Conservation (phyloP, 2,797 vertebrate genomes). For the Microchirus variegatus region DNA sequence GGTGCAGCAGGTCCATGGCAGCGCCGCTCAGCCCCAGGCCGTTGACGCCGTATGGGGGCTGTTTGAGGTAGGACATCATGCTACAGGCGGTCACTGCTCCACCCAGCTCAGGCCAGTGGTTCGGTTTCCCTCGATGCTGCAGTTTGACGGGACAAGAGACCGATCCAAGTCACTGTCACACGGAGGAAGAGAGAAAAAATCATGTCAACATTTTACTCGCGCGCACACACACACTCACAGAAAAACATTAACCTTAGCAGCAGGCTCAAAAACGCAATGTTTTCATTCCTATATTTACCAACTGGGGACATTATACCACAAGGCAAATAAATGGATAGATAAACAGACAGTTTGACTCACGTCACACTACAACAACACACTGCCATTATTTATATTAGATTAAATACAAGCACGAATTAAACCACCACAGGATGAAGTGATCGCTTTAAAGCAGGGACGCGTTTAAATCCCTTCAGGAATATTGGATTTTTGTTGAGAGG, state of each 20-base stretch:
- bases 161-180: conserved; percentile 63
- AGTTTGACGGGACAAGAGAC: conserved; percentile 79
- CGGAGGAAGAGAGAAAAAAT: neutral
- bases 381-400: neutral
- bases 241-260: no score
- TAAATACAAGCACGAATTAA: neutral
- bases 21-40: conserved; percentile 93
- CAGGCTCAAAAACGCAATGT: no score
- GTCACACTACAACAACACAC: neutral
- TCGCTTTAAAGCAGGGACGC: neutral
- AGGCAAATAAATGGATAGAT: no score
- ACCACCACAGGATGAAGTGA: neutral
- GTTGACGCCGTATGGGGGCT: conserved; percentile 96
- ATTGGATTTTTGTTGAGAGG: conserved; percentile 16
- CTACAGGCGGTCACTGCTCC: conserved; percentile 89
- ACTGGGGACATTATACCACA: no score
- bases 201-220: neutral
- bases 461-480: conserved; percentile 22
- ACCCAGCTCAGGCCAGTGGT: conserved; percentile 85
- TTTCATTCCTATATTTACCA: no score
- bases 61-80: conserved; percentile 99
- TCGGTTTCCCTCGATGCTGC: conserved; percentile 83
- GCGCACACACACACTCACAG: no score
- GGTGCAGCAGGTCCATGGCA: conserved; percentile 94
- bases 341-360: neutral